Evolutionary conservation across 2,797 vertebrate genomes (phyloP).

Genomic region (Macropodus opercularis): DNA sequence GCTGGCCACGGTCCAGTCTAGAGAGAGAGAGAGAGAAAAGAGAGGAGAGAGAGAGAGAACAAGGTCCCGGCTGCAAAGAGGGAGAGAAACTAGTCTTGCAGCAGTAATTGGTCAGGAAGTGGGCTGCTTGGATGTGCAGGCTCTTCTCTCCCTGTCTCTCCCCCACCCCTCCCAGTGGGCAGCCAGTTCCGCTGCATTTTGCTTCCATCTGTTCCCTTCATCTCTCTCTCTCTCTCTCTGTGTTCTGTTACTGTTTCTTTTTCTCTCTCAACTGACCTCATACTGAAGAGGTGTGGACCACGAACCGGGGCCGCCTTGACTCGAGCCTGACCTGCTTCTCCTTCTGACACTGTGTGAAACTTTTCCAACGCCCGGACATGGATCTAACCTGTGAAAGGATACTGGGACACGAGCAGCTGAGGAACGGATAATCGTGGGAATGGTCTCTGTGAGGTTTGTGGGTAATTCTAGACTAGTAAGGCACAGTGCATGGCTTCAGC

Average conservation of each 20-base stretch:
- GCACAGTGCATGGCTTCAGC: not conserved
- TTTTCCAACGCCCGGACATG: constrained; percentile 65
- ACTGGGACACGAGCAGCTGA: constrained; percentile 53
- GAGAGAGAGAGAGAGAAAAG: constrained; percentile 42
- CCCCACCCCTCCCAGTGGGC: constrained; percentile 64
- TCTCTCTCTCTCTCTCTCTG: constrained; percentile 16
- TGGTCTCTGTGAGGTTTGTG: constrained; percentile 61
- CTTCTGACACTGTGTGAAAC: constrained; percentile 29
- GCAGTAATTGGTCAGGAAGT: constrained; percentile 80
- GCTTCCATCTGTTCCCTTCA: constrained; percentile 68
- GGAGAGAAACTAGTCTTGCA: constrained; percentile 62
- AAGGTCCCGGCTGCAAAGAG: constrained; percentile 35
- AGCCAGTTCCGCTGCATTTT: constrained; percentile 66
- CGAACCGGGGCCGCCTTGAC: constrained; percentile 49
- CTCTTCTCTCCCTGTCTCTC: constrained; percentile 44
- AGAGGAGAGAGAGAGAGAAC: too few species aligned
- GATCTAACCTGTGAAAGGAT: constrained; percentile 76
- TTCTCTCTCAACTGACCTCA: constrained; percentile 72
- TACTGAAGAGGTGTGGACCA: constrained; percentile 71
- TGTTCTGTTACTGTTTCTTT: constrained; percentile 59
- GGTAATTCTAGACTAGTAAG: not conserved
- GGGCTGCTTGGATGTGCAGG: constrained; percentile 71
- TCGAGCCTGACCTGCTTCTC: constrained; percentile 25
- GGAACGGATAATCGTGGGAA: constrained; percentile 50
- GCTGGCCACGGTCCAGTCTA: constrained; percentile 67